Evolutionary conservation across 2,888 invertebrate genomes (phyloP), one percentile per base, ranked within the genome.

Genomic region (Phortica magna): DNA sequence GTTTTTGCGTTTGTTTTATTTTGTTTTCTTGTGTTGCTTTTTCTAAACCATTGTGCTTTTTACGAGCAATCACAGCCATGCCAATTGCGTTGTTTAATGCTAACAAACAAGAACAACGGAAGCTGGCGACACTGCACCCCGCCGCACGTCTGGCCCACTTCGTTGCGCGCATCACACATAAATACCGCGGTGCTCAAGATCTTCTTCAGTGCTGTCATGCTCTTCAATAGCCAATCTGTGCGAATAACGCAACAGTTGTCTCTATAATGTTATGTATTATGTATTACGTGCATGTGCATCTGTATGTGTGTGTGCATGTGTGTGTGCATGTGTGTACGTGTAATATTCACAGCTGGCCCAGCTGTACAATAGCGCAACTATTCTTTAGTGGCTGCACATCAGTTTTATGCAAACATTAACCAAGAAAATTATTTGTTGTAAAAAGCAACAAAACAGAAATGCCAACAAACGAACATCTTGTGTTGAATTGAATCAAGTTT

Each of bases 41-140:
- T 59, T 17, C 9, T 59, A 39, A 17, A 7, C 10, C 42, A n/a
- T 68, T 39, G n/a, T 68, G 43, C 19, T 68, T 17, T 68, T 43
- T 64, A 31, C 31, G 31, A 31, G 31, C 55, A 68, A 68, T 68
- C 68, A 43, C 43, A 43, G 68, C 31, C 68, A 43, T 19, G 43
- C 68, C 68, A 68, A 68, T 68, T 68, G 68, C 68, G 17, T 22
- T 59, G 59, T 7, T 59, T 17, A 59, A 59, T 14, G 39, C 64
- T 39, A 64, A 64, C 39, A 64, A 64, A 31, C 64, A 64, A 14
- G 59, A 59, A 59, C 17, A 19, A 31, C 64, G 22, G 22, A 19
- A 61, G 61, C 22, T 48, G 48, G 48, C 1, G 31, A 31, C 31
- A 31, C 31, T 31, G 31, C 31, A 31, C 31, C 31, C 31, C 31